These are phyloP conservation scores for Aldrovandia affinis DNA, from an alignment of 2,797 vertebrate genomes.

Conservation along the genomic window DNA sequence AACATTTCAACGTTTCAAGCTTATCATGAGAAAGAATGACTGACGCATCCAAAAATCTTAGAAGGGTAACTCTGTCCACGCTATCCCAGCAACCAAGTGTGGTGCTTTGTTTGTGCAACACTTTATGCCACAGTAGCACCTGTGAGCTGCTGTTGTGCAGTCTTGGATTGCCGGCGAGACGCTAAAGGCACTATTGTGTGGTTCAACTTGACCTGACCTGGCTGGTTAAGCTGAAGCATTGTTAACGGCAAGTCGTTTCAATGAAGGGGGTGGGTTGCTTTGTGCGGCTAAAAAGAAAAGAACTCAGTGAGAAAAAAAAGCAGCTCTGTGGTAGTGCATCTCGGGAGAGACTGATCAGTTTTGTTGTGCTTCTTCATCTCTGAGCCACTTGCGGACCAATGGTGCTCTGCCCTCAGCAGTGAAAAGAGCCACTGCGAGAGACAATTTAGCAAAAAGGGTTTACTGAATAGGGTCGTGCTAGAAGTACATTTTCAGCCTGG, in stretches of 20 bases:
- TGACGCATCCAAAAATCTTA: background rate
- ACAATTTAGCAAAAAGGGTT: background rate
- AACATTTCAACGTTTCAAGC: background rate
- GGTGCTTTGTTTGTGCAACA: slow-evolving; percentile 74
- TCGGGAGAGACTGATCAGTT: slow-evolving; percentile 1
- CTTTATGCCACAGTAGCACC: slow-evolving; percentile 63
- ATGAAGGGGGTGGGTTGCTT: slow-evolving; percentile 76
- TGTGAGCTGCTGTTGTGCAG: slow-evolving; percentile 47
- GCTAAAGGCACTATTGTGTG: slow-evolving; percentile 81
- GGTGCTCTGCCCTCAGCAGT: slow-evolving; percentile 5
- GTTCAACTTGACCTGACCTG: slow-evolving; percentile 85
- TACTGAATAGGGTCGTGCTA: background rate
- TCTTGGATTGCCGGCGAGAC: slow-evolving; percentile 68
- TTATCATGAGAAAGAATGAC: background rate
- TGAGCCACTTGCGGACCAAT: slow-evolving; percentile 1
- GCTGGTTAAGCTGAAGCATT: slow-evolving; percentile 85
- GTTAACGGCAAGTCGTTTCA: slow-evolving; percentile 82
- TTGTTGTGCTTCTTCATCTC: slow-evolving; percentile 3
- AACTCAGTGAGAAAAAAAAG: background rate
- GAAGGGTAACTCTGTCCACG: background rate
- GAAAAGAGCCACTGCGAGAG: background rate
- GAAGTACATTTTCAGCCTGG: background rate
- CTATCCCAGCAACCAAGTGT: slow-evolving; percentile 51
- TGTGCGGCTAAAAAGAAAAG: slow-evolving; percentile 73
- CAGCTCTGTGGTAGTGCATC: slow-evolving; percentile 12